Evolutionary conservation across 2,888 invertebrate genomes (phyloP), one percentile per base, ranked within the genome.

Genomic region (Nymphalis polychloros): DNA sequence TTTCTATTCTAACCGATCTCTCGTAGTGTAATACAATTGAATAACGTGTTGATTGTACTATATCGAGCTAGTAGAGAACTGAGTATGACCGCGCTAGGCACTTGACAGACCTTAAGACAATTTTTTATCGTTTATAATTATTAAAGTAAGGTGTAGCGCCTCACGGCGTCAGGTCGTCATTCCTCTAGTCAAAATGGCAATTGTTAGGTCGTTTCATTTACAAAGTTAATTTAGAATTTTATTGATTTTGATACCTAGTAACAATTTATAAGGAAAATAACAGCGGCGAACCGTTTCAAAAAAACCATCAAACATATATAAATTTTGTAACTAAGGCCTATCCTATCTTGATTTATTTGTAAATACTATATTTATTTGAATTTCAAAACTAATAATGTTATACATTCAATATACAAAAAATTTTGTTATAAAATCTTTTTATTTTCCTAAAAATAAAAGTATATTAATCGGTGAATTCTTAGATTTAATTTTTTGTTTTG

Each of bases 51-150:
- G 17, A n/a, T 31, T 55, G 53, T 55, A 55, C 53, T 55, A 55
- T 31, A 55, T 55, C 53, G 53, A 31, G 53, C 31, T 55, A 27
- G 53, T 17, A 55, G 53, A 52, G 52, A 31, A 55, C 53, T 55
- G 50, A 50, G 61, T 57, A 60, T 52, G 59, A 68, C 64, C 31
- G 62, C 35, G 48, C 52, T 50, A 63, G 68, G 68, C 70, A 68
- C 53, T 70, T 70, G 63, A 59, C 59, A 55, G 27, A 55, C 53
- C 53, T 55, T 8, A 8, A 17, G 53, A 55, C 53, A 27, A 27
- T 27, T 31, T 31, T 6, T 6, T 31, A 6, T 6, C 27, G 6
- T 6, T 31, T 31, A 31, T 31, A 31, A 19, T 19, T 5, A 23
- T 23, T 23, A 52, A 52, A 53, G 17, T 53, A 17, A 27, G 4